Conservation (phyloP, 1,140 invertebrate genomes). For the Lithobius niger region DNA sequence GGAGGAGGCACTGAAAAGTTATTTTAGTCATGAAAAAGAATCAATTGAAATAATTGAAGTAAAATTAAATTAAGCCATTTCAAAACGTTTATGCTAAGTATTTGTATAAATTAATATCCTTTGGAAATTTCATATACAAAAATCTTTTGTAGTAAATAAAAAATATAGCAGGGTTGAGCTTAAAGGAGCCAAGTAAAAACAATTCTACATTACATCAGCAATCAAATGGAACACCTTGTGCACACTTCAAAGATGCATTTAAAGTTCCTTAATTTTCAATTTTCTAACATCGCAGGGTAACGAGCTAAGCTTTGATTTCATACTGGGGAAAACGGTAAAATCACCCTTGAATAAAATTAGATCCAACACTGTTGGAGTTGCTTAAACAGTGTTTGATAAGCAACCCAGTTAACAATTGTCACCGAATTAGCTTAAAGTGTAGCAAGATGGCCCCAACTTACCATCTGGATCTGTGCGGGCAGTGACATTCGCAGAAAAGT, state of each 20-base stretch:
- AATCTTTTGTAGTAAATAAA: neutral
- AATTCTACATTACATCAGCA: no score
- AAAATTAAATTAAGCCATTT: neutral
- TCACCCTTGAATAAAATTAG: neutral
- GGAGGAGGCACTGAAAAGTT: constrained; percentile 3
- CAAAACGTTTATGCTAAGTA: neutral
- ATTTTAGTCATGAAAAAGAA: no score
- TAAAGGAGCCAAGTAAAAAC: no score
- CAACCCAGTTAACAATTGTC: no score
- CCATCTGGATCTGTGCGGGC: neutral
- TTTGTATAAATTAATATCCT: neutral
- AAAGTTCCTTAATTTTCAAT: no score
- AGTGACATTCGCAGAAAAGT: neutral
- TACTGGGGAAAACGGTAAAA: neutral
- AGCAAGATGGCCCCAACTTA: neutral
- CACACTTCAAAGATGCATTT: no score
- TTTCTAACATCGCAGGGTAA: no score
- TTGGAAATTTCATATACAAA: neutral
- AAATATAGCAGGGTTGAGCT: neutral
- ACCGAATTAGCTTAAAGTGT: no score
- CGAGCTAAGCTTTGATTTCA: neutral
- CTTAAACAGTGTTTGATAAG: no score
- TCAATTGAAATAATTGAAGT: neutral
- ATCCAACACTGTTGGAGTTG: no score
- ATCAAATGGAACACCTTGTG: no score